These are phyloP conservation scores for Eurystomus glaucurus DNA, from an alignment of 2,797 vertebrate genomes.

Conservation along the genomic window DNA sequence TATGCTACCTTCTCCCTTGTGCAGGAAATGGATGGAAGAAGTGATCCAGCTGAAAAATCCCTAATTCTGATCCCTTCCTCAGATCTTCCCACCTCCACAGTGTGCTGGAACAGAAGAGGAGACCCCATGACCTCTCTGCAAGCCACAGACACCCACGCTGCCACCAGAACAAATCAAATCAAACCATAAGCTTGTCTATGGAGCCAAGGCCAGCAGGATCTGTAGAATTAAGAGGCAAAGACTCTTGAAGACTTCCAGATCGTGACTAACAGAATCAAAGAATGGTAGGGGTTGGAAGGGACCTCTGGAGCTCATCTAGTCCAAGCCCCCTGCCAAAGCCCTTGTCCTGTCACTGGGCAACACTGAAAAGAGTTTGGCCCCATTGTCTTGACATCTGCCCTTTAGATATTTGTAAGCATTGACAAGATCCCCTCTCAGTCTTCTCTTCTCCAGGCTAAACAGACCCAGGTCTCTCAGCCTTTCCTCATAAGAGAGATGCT, in stretches of 20 bases:
- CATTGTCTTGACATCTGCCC: too few relatives aligned
- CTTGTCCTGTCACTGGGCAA: too few relatives aligned
- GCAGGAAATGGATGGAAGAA: background rate
- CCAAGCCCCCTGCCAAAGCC: too few relatives aligned
- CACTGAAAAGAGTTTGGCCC: too few relatives aligned
- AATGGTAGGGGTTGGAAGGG: too few relatives aligned
- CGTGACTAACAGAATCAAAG: background rate
- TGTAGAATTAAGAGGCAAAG: background rate
- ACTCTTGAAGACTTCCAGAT: background rate
- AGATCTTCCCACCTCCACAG: background rate
- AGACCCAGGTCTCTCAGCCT: too few relatives aligned
- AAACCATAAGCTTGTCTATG: background rate
- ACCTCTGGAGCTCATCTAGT: too few relatives aligned
- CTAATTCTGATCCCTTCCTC: background rate
- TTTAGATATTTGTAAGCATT: too few relatives aligned
- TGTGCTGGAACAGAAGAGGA: background rate
- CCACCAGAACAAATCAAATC: background rate
- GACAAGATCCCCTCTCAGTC: too few relatives aligned
- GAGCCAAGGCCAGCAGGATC: background rate
- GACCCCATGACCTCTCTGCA: background rate
- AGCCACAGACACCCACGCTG: background rate
- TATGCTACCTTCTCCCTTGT: background rate
- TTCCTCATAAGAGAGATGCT: too few relatives aligned
- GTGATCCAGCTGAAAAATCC: background rate
- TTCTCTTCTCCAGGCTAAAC: too few relatives aligned